Percentiles rank a stretch among this genome's conserved stretches.
phyloP scores from a whole-genome alignment of 2,113 vertebrate species.

The Rostratula benghalensis region DNA sequence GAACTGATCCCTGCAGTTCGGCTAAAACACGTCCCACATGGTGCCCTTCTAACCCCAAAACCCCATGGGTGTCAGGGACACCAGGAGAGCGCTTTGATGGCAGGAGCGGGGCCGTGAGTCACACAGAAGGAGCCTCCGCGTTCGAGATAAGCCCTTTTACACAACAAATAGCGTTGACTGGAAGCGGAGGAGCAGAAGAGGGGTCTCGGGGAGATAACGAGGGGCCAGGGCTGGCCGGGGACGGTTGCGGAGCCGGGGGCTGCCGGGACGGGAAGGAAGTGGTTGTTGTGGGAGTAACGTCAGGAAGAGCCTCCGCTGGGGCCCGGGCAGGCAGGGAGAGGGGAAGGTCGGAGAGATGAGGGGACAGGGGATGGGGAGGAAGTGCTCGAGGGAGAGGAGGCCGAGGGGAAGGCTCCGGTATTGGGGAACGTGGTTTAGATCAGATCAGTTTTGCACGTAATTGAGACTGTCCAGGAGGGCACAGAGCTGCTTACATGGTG shows the following conservation, averaged over 20 bases:
- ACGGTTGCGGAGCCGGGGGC: neutral
- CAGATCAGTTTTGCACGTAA: neutral
- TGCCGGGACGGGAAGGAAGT: slow-evolving; percentile 53
- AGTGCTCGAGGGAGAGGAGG: fast-evolving
- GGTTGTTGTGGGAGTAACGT: slow-evolving; percentile 67
- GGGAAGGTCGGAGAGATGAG: neutral
- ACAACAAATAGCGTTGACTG: neutral
- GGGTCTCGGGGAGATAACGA: neutral
- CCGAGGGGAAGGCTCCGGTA: neutral
- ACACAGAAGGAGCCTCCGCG: neutral
- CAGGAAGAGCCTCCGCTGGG: slow-evolving; percentile 53
- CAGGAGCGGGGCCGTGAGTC: fast-evolving
- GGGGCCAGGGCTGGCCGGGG: neutral
- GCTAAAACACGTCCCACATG: fast-evolving
- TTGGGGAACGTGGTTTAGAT: neutral
- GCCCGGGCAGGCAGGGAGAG: slow-evolving; percentile 1
- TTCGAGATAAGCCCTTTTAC: neutral
- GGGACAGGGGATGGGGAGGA: neutral
- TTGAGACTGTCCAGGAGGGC: neutral
- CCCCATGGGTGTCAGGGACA: fast-evolving
- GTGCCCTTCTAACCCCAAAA: neutral
- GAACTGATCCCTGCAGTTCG: fast-evolving
- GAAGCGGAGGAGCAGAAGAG: neutral
- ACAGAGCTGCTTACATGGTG: neutral
- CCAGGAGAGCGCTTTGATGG: neutral